Base-by-base conservation (phyloP, 2,888 invertebrate species). In the Zygaena filipendulae region DNA sequence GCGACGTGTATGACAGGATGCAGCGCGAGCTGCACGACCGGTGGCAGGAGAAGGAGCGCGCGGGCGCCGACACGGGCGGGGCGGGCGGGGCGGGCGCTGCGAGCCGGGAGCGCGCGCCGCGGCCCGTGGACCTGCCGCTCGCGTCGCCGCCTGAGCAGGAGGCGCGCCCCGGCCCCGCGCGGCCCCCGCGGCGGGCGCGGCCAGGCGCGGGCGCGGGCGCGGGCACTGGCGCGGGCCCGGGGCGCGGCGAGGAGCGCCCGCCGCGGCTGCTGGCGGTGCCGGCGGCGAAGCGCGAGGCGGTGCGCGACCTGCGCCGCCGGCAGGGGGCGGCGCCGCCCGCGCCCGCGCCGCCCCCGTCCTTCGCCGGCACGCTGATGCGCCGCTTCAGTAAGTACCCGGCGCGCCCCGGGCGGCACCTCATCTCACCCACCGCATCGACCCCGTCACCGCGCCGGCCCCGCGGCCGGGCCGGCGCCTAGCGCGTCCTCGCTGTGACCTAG, bases 341-440 rank as follows among this genome's bases (percentile, higher is more conserved):
- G 16, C n/a, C n/a, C n/a, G n/a, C n/a, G n/a, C 51, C 68, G 59
- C 53, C 62, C 79, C 58, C 62, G 79, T 59, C 87, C 38, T 86
- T 89, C 80, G 86, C 88, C 49, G 87, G 88, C 60, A 87, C 83
- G 82, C 81, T 91, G 50, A 88, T 89, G 82, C 84, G 91, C 67
- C 87, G 91, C 83, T 90, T 91, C 86, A 91, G 92, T 92, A 91
- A 92, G 92, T 92, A 85, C 41, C 4, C 54, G 40, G 39, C 48
- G 41, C 54, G 39, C 39, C 40, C 47, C 42, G 81, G 67, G 66
- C 61, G 53, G n/a, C 68, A 48, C 28, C 33, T 45, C 52, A 50
- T 40, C 45, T 43, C 53, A 46, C 44, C 24, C 35, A 32, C 39
- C 16, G 7, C n/a, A n/a, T n/a, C n/a, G n/a, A n/a, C n/a, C n/a